phyloP scores from a whole-genome alignment of 2,797 vertebrate species.

The Hippocampus kuda region DNA sequence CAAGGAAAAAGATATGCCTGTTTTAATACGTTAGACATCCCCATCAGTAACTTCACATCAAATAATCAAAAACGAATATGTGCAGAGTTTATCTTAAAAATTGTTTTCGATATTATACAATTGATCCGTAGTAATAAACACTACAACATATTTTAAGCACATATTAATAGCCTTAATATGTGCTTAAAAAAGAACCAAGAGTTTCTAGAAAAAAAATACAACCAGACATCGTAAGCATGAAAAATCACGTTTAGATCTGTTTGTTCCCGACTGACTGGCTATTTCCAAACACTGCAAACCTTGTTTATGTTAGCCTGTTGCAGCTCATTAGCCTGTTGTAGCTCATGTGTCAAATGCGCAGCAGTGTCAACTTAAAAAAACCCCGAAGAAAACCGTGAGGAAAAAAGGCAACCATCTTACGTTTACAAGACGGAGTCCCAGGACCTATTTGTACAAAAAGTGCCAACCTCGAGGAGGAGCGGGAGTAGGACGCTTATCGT shows the following conservation, averaged over 20 bases:
- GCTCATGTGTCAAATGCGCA: background rate
- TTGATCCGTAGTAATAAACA: background rate
- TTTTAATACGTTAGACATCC: background rate
- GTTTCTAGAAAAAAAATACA: background rate
- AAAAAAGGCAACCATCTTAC: background rate
- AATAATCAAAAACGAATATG: too few species aligned
- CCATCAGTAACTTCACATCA: too few species aligned
- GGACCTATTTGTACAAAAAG: background rate
- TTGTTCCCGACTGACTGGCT: background rate
- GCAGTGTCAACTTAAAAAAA: background rate
- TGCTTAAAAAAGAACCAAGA: background rate
- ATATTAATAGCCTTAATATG: background rate
- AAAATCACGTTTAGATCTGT: background rate
- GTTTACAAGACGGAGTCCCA: background rate
- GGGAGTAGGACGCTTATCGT: background rate
- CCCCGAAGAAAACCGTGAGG: background rate
- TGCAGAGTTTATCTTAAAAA: too few species aligned
- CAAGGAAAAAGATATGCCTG: background rate
- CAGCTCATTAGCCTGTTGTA: background rate
- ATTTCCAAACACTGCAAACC: slow-evolving; percentile 3
- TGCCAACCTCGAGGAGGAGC: background rate
- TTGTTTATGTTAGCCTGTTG: slow-evolving; percentile 3
- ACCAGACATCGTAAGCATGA: background rate
- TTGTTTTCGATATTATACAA: too few species aligned
- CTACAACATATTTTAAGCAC: background rate